Evolutionary conservation across 2,113 vertebrate species (phyloP).

Genomic region (Catharus bicknelli): DNA sequence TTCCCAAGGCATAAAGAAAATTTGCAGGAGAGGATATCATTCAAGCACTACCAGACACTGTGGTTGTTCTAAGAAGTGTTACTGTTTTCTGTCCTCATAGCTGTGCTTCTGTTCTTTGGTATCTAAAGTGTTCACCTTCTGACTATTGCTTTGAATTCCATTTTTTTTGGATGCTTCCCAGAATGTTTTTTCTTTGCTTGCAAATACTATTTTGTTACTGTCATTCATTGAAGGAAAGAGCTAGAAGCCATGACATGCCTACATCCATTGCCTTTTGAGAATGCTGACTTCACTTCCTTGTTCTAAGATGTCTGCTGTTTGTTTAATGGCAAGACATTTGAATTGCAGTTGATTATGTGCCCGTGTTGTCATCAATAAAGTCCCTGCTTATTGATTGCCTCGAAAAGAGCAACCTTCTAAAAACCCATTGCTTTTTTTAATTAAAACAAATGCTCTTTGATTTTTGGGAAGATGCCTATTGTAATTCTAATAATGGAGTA

Average conservation of each 20-base stretch:
- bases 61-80: neutral
- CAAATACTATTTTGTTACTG: neutral
- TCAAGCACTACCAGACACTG: neutral
- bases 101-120: neutral
- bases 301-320: neutral
- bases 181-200: neutral
- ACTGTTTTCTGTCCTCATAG: neutral
- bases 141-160: neutral
- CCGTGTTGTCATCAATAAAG: neutral
- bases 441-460: neutral
- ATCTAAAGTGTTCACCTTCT: neutral
- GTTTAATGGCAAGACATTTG: neutral
- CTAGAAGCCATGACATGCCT: neutral
- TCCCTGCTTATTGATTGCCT: neutral
- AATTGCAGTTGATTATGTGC: neutral
- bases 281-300: neutral
- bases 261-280: neutral
- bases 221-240: neutral
- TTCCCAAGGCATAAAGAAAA: neutral
- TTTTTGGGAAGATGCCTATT: neutral
- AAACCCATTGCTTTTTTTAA: neutral
- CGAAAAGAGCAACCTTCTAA: neutral
- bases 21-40: neutral
- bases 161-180: neutral
- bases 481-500: neutral